Base-by-base conservation (phyloP, 2,888 invertebrate species). In the Sesamia inferens region DNA sequence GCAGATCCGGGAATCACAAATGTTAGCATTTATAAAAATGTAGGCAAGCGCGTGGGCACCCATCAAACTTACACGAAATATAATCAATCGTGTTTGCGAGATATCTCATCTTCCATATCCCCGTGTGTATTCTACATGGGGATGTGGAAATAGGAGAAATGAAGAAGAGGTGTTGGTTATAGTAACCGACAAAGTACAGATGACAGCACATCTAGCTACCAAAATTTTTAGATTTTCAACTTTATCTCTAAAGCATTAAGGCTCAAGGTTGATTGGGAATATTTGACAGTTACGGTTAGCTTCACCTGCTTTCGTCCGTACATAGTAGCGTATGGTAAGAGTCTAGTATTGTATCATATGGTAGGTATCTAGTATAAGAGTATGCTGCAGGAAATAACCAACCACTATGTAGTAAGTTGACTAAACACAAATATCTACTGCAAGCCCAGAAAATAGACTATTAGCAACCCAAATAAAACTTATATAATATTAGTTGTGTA, bases 31-130 rank as follows among this genome's bases (percentile, higher is more conserved):
- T 84, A 82, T 76, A 88, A 84, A 78, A 78, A 68, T 55, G 89
- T 88, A 82, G 89, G 88, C 85, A 88, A 78, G 39, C 51, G 89
- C 90, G 91, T 90, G 90, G 90, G 89, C 74, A 78, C 73, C 76
- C 85, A 88, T 90, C 88, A 88, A 89, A 89, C 80, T 84, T 79
- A 81, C 76, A 82, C 78, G 82, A 87, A 88, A 83, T 83, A 82
- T 86, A 85, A 85, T 79, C 82, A 74, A 88, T 88, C 81, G 74
- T 69, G 79, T 71, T 80, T 71, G 78, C 78, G 78, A 82, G 63
- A 83, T 81, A 76, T 80, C 70, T 81, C 71, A 73, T 59, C 58
- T n/a, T 31, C 31, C n/a, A n/a, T n/a, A 31, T 31, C 31, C 31
- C 31, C 31, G 31, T 31, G 31, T 31, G 51, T 67, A 72, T 78